Conservation (phyloP, 35 echinoderm and acorn worm genomes). For the Lytechinus variegatus region DNA sequence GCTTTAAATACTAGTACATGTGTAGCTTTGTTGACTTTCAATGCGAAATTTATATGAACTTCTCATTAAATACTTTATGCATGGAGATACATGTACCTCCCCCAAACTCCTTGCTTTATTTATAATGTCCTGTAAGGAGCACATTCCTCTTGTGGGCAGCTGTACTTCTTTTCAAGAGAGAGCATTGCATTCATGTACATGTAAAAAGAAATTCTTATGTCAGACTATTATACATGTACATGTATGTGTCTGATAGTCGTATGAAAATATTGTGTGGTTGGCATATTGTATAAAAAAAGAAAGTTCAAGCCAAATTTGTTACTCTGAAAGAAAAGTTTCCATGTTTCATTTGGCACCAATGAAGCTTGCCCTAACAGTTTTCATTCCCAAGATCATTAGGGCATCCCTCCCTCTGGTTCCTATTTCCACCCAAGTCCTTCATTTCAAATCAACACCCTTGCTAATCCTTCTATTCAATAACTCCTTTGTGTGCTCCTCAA, state of each 20-base stretch:
- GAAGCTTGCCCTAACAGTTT: not conserved
- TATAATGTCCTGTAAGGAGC: no score
- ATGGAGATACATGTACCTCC: no score
- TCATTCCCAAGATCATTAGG: constrained; percentile 1
- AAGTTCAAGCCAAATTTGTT: not conserved
- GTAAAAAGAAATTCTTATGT: no score
- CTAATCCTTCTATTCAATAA: not conserved
- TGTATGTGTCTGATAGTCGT: not conserved
- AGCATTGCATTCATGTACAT: no score
- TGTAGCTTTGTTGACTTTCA: no score
- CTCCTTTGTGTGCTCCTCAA: not conserved
- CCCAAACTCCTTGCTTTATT: no score
- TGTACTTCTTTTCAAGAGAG: no score
- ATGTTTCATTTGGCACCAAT: constrained; percentile 27
- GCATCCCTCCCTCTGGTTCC: constrained; percentile 5
- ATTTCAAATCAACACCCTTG: constrained; percentile 14
- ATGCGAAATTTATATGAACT: no score
- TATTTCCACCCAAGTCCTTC: not conserved
- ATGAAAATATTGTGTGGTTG: not conserved
- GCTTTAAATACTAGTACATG: no score
- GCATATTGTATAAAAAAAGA: not conserved
- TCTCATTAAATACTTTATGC: no score
- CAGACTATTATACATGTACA: not conserved
- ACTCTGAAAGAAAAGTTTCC: not conserved
- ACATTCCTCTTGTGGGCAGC: no score